phyloP scores from a whole-genome alignment of 2,113 vertebrate species.

The Anhinga rufa region DNA sequence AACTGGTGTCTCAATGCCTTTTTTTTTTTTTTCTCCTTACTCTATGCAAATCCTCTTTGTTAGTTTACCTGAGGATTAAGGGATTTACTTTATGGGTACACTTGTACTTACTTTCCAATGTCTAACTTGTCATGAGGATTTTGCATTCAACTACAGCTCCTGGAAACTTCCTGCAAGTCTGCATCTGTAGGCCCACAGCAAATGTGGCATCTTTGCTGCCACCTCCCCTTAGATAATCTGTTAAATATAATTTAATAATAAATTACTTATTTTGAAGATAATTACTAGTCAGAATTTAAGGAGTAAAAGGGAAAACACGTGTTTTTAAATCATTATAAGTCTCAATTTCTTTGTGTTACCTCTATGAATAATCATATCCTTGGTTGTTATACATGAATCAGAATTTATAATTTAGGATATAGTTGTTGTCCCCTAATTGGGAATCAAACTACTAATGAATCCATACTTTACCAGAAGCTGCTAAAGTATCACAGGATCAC shows the following conservation, averaged over 20 bases:
- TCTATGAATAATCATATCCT: background rate
- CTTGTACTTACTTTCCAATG: background rate
- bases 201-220: background rate
- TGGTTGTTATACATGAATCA: no score
- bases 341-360: background rate
- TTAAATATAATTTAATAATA: background rate
- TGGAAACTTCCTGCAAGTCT: background rate
- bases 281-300: background rate
- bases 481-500: background rate
- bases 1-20: background rate
- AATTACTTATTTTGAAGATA: background rate
- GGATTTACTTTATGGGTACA: background rate
- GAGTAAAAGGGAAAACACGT: background rate
- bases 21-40: background rate
- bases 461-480: background rate
- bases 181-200: background rate
- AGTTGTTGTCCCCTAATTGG: background rate
- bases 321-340: background rate
- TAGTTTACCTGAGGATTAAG: background rate
- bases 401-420: background rate
- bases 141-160: background rate
- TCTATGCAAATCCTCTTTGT: background rate
- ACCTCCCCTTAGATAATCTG: background rate
- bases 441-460: background rate
- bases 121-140: background rate